Percentiles rank a stretch among this genome's conserved stretches.
phyloP scores from a whole-genome alignment of 2,797 vertebrate species.

The Hephaestus fuliginosus region DNA sequence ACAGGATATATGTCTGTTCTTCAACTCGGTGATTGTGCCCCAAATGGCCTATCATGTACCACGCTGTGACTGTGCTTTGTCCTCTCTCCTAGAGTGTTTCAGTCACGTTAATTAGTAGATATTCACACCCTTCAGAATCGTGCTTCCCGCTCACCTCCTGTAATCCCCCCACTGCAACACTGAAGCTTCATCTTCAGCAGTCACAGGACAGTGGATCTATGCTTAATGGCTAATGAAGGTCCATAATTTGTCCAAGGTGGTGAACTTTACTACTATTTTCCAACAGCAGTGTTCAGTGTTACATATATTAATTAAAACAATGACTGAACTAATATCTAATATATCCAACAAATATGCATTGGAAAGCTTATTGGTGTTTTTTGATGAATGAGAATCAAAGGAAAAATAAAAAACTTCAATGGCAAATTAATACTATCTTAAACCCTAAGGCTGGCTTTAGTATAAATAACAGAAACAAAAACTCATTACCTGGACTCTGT shows the following conservation, averaged over 20 bases:
- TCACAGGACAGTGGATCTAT: slow-evolving; percentile 16
- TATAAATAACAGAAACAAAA: neutral
- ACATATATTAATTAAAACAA: slow-evolving; percentile 9
- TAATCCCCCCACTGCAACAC: slow-evolving; percentile 31
- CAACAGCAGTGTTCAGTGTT: neutral
- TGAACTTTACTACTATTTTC: neutral
- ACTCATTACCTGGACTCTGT: neutral
- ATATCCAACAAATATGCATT: neutral
- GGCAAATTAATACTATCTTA: slow-evolving; percentile 1
- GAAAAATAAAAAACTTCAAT: neutral
- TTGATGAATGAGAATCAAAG: slow-evolving; percentile 16
- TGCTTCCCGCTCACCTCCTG: slow-evolving; percentile 32
- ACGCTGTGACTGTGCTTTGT: slow-evolving; percentile 10
- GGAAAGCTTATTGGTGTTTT: neutral
- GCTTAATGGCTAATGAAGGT: slow-evolving; percentile 23
- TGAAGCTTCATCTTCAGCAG: slow-evolving; percentile 10
- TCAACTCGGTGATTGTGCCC: neutral
- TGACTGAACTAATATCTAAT: neutral
- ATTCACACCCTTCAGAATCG: slow-evolving; percentile 37
- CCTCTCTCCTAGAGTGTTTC: slow-evolving; percentile 31
- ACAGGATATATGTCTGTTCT: neutral
- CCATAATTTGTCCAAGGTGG: slow-evolving; percentile 21
- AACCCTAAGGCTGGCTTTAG: neutral
- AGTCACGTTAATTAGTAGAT: slow-evolving; percentile 63
- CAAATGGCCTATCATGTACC: slow-evolving; percentile 17